Percentiles rank a stretch among this genome's conserved stretches.
phyloP scores from a whole-genome alignment of 2,888 invertebrate species.

The Eupithecia pulchellata region DNA sequence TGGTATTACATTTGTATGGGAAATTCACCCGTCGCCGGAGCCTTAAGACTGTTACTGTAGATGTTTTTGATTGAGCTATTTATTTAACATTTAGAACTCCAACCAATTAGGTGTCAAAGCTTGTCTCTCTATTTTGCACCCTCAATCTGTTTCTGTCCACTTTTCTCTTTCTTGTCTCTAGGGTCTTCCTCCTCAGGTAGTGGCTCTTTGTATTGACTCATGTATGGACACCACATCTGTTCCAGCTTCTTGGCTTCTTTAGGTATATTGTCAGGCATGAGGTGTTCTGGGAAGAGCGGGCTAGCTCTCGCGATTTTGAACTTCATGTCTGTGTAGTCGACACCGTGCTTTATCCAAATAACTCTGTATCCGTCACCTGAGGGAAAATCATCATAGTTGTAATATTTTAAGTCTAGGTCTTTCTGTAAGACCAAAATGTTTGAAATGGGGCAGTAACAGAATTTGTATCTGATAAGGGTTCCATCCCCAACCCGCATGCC shows the following conservation, averaged over 20 bases:
- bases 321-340: conserved; percentile 27
- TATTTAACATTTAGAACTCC: too few species aligned
- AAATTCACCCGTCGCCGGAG: too few species aligned
- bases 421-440: too few species aligned
- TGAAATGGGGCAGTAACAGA: too few species aligned
- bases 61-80: too few species aligned
- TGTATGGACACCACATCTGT: conserved; percentile 75
- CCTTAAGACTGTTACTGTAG: too few species aligned
- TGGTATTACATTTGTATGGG: too few species aligned
- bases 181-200: background rate
- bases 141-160: background rate
- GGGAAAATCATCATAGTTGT: background rate
- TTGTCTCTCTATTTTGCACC: background rate
- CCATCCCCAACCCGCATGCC: too few species aligned
- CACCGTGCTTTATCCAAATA: conserved; percentile 58
- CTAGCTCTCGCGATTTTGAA: conserved; percentile 43
- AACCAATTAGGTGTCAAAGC: too few species aligned
- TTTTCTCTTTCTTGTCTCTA: background rate
- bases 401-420: too few species aligned
- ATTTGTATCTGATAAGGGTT: too few species aligned
- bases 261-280: conserved; percentile 49
- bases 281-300: conserved; percentile 44
- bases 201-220: conserved; percentile 54
- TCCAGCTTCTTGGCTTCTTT: conserved; percentile 52
- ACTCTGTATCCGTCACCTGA: conserved; percentile 34